Percentiles rank a stretch among this genome's conserved stretches.
phyloP scores from a whole-genome alignment of 2,888 invertebrate species.

The Anthophora plumipes region DNA sequence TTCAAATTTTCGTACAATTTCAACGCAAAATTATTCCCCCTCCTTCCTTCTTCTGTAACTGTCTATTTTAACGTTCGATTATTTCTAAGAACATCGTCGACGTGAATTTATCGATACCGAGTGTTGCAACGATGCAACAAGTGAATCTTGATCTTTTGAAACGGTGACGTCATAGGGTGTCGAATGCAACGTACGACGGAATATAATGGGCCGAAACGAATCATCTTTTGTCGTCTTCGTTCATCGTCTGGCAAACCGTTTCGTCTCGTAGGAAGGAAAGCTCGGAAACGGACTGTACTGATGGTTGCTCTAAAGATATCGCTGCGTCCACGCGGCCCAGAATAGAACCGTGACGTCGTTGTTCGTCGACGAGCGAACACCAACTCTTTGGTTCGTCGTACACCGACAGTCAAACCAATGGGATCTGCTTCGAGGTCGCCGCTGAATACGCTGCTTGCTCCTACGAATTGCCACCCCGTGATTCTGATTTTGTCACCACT shows the following conservation, averaged over 20 bases:
- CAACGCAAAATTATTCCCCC: too few relatives aligned
- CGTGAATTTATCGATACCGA: neutral
- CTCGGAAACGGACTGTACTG: conserved; percentile 75
- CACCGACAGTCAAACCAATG: conserved; percentile 44
- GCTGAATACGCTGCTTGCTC: conserved; percentile 35
- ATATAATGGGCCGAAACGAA: conserved; percentile 25
- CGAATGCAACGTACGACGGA: neutral
- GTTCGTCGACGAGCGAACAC: conserved; percentile 69
- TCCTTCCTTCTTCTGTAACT: too few relatives aligned
- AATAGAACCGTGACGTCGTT: conserved; percentile 81
- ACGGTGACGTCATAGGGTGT: conserved; percentile 19
- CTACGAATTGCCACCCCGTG: conserved; percentile 19
- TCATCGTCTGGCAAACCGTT: conserved; percentile 41
- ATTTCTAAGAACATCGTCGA: too few relatives aligned
- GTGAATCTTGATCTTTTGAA: neutral
- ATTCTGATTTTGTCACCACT: conserved; percentile 20
- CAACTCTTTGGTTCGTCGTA: conserved; percentile 47
- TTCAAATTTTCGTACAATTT: too few relatives aligned
- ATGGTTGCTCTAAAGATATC: conserved; percentile 82
- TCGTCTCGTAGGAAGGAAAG: conserved; percentile 63
- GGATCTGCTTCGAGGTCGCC: conserved; percentile 49
- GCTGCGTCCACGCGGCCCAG: conserved; percentile 79
- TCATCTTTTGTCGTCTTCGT: conserved; percentile 47
- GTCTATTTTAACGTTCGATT: too few relatives aligned
- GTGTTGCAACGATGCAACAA: neutral